phyloP scores from a whole-genome alignment of 2,797 vertebrate species.

The Lycodopsis pacificus region DNA sequence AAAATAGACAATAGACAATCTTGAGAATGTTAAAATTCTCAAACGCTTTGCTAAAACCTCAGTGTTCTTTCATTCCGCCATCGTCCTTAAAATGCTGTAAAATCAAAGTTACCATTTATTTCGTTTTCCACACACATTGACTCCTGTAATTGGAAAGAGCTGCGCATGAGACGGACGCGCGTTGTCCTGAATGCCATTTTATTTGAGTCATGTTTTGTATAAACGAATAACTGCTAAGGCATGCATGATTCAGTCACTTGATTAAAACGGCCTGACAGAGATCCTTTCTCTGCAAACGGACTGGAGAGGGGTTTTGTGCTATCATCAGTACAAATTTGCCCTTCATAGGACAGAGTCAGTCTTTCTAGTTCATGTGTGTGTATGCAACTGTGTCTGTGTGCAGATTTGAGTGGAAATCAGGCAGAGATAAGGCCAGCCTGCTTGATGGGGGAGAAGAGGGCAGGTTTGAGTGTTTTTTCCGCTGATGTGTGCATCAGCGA shows the following conservation, averaged over 20 bases:
- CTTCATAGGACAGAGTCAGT: constrained; percentile 52
- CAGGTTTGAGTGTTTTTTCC: constrained; percentile 74
- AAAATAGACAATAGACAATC: background rate
- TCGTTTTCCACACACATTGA: background rate
- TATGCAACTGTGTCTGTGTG: constrained; percentile 11
- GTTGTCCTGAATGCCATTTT: constrained; percentile 30
- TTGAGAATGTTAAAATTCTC: background rate
- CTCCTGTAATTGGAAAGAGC: background rate
- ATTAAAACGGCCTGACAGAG: constrained; percentile 71
- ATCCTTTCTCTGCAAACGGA: constrained; percentile 56
- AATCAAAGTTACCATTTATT: background rate
- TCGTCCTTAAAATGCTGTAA: background rate
- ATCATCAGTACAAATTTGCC: constrained; percentile 65
- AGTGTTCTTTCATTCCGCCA: background rate
- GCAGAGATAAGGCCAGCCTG: constrained; percentile 54
- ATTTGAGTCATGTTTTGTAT: constrained; percentile 74
- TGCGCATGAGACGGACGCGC: constrained; percentile 1
- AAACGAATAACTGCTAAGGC: constrained; percentile 74
- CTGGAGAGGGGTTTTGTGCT: constrained; percentile 58
- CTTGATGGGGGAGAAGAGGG: constrained; percentile 52
- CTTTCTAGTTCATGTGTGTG: constrained; percentile 17
- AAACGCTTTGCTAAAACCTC: background rate
- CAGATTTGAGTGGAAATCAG: constrained; percentile 52
- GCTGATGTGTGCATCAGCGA: constrained; percentile 79
- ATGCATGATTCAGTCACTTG: constrained; percentile 65